A percentile compares a stretch with the other conserved stretches of the same genome.
phyloP scores from a whole-genome alignment of 1,140 invertebrate genomes.

The Eubasilissa regina region DNA sequence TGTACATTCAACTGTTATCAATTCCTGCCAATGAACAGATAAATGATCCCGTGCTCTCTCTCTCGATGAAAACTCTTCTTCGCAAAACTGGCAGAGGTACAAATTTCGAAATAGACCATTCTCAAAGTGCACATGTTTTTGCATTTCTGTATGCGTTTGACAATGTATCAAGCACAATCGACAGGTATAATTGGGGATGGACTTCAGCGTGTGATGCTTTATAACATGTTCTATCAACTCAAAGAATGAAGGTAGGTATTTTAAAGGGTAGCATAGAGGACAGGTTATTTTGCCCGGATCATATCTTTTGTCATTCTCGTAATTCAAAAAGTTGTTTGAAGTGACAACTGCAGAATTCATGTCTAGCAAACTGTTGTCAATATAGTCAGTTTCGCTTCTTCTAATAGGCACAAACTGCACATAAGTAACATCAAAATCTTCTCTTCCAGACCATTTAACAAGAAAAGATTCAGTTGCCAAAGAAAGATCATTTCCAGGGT shows the following conservation, averaged over 20 bases:
- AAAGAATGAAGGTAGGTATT: slow-evolving; percentile 60
- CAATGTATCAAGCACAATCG: slow-evolving; percentile 67
- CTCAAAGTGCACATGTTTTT: slow-evolving; percentile 64
- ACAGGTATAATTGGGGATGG: slow-evolving; percentile 65
- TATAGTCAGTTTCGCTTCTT: slow-evolving; percentile 67
- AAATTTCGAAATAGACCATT: slow-evolving; percentile 67
- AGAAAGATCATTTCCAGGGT: slow-evolving; percentile 54
- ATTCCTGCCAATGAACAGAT: slow-evolving; percentile 64
- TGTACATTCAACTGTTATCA: slow-evolving; percentile 68
- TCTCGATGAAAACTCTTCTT: slow-evolving; percentile 68
- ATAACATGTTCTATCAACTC: slow-evolving; percentile 64
- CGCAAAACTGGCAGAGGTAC: slow-evolving; percentile 71
- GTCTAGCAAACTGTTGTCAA: slow-evolving; percentile 61
- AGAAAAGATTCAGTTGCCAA: slow-evolving; percentile 58
- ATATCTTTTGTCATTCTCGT: slow-evolving; percentile 57
- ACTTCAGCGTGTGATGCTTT: slow-evolving; percentile 67
- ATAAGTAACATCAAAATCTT: slow-evolving; percentile 69
- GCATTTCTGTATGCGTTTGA: slow-evolving; percentile 65
- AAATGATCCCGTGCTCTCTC: slow-evolving; percentile 65
- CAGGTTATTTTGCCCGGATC: slow-evolving; percentile 62
- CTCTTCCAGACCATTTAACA: slow-evolving; percentile 64
- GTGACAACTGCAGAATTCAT: slow-evolving; percentile 64
- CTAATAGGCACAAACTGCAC: slow-evolving; percentile 66
- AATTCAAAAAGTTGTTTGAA: slow-evolving; percentile 62
- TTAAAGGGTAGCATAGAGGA: slow-evolving; percentile 62